phyloP scores from a whole-genome alignment of 2,888 invertebrate species.

The Epinotia brunnichana region DNA sequence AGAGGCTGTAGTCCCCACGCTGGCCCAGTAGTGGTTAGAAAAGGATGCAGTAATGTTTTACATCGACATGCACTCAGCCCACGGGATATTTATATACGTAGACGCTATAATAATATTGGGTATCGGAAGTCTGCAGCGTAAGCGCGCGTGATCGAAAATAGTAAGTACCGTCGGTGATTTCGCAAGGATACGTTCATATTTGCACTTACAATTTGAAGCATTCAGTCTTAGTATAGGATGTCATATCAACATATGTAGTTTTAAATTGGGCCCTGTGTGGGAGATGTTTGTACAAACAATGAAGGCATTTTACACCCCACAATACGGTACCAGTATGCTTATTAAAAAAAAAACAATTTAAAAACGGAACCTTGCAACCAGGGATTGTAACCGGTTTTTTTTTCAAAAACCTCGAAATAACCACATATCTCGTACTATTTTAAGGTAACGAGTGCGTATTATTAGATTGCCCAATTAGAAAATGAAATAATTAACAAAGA shows the following conservation, averaged over 20 bases:
- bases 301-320: too few species aligned
- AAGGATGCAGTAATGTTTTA: background rate
- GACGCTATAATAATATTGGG: slow-evolving; percentile 6
- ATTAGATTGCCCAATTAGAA: too few species aligned
- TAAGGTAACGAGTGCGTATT: too few species aligned
- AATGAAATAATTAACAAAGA: too few species aligned
- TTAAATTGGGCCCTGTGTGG: too few species aligned
- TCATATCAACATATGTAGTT: too few species aligned
- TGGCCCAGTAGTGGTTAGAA: too few species aligned
- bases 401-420: too few species aligned
- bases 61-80: background rate
- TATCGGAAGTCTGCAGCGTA: slow-evolving; percentile 31
- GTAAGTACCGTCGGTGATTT: slow-evolving; percentile 22
- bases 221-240: background rate
- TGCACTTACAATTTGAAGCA: background rate
- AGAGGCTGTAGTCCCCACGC: too few species aligned
- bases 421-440: too few species aligned
- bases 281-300: too few species aligned
- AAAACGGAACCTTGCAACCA: background rate
- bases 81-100: background rate
- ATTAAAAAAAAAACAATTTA: background rate
- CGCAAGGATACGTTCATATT: slow-evolving; percentile 30
- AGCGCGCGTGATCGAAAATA: slow-evolving; percentile 35
- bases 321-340: background rate
- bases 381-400: too few species aligned